Percentiles rank a stretch among this genome's conserved stretches.
Evolutionary conservation across 2,797 vertebrate genomes (phyloP).

Genomic region (Diglossa cyanea): DNA sequence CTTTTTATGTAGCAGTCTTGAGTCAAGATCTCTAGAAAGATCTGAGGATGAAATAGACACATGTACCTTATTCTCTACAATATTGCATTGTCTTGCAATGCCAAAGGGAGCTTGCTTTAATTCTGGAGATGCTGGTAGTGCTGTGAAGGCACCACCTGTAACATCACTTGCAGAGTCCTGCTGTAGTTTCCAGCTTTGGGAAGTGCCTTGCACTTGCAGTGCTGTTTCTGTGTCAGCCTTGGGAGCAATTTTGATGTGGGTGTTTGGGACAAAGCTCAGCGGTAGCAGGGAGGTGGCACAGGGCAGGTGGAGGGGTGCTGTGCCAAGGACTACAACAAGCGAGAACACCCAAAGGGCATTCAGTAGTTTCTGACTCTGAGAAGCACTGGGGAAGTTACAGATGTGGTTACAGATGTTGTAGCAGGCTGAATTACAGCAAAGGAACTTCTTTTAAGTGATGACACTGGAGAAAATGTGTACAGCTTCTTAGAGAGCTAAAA

Average conservation of each 20-base stretch:
- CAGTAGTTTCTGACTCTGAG: background rate
- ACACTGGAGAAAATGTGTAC: background rate
- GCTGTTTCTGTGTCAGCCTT: background rate
- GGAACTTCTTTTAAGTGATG: background rate
- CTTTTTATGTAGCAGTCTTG: background rate
- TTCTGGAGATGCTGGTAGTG: background rate
- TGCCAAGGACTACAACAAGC: background rate
- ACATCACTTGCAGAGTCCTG: background rate
- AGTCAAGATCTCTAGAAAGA: background rate
- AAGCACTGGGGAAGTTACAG: background rate
- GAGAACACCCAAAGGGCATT: accelerated
- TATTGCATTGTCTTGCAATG: background rate
- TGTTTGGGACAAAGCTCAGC: background rate
- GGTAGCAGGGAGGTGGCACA: background rate
- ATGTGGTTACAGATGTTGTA: background rate
- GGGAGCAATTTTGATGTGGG: accelerated
- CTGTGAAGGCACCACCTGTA: background rate
- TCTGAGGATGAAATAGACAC: background rate
- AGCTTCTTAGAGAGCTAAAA: background rate
- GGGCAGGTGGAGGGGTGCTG: background rate
- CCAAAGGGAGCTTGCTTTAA: background rate
- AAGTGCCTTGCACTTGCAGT: accelerated
- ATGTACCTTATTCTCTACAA: background rate
- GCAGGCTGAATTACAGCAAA: background rate
- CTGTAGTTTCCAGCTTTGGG: background rate